These are phyloP conservation scores for Euborellia annulipes DNA, from an alignment of 1,140 invertebrate genomes.

Conservation along the genomic window DNA sequence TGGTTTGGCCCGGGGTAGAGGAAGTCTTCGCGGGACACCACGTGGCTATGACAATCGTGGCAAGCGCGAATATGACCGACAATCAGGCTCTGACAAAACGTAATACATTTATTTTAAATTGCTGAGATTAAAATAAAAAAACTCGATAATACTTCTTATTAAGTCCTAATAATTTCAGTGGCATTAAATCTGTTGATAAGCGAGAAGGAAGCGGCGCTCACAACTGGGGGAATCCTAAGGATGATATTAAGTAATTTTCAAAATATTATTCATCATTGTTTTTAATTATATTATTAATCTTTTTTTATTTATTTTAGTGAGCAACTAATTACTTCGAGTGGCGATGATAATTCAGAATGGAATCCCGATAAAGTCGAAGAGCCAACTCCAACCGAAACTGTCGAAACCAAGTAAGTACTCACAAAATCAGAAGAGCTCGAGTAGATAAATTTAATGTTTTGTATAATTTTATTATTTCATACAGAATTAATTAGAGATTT, in stretches of 20 bases:
- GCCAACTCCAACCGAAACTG: constrained; percentile 9
- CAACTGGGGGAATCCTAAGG: constrained; percentile 89
- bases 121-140: constrained; percentile 3
- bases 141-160: constrained; percentile 8
- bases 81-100: constrained; percentile 89
- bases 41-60: constrained; percentile 47
- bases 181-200: constrained; percentile 86
- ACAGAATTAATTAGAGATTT: too few species aligned
- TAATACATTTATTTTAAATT: too few species aligned
- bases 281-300: not conserved
- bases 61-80: constrained; percentile 85
- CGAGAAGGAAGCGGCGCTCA: constrained; percentile 83
- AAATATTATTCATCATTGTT: not conserved
- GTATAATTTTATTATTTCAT: too few species aligned
- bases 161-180: constrained; percentile 46
- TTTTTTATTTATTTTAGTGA: constrained; percentile 5
- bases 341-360: constrained; percentile 7
- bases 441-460: too few species aligned
- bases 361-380: constrained; percentile 12
- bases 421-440: too few species aligned
- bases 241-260: constrained; percentile 42
- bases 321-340: not conserved
- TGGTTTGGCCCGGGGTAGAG: constrained; percentile 26
- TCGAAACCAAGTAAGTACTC: constrained; percentile 18
- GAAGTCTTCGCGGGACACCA: constrained; percentile 29